These are phyloP conservation scores for Heliocidaris erythrogramma DNA, from an alignment of 35 echinoderm and acorn worm species.

Conservation along the genomic window DNA sequence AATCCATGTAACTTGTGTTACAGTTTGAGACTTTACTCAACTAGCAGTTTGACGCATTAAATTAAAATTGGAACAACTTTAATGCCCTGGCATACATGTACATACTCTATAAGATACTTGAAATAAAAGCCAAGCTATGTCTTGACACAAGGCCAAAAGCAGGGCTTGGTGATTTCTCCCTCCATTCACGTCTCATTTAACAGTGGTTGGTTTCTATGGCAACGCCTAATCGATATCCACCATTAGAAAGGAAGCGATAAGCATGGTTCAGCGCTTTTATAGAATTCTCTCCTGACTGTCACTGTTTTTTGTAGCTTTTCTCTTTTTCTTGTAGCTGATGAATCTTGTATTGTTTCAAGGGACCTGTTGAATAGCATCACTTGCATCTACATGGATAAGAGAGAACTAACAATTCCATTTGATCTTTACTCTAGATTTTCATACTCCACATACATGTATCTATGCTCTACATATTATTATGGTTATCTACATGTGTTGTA, in stretches of 20 bases:
- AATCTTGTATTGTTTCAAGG: background rate
- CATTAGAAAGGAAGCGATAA: constrained; percentile 11
- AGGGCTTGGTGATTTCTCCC: background rate
- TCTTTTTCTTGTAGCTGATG: background rate
- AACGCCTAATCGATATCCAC: constrained; percentile 26
- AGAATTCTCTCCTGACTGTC: constrained; percentile 13
- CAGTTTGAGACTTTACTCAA: too few species aligned
- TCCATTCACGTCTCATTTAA: background rate
- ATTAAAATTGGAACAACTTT: too few species aligned
- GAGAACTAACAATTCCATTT: too few species aligned
- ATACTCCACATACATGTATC: too few species aligned
- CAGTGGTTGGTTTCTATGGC: constrained; percentile 15
- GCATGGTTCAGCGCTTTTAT: background rate
- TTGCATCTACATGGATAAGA: too few species aligned
- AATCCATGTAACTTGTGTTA: too few species aligned
- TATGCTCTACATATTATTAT: too few species aligned
- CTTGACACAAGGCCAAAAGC: background rate
- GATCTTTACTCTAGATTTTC: too few species aligned
- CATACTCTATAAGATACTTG: too few species aligned
- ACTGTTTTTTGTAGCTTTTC: background rate
- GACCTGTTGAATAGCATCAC: background rate
- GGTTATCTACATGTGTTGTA: too few species aligned
- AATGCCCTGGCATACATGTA: too few species aligned
- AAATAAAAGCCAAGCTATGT: background rate
- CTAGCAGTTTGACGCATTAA: too few species aligned